These are phyloP conservation scores for Orchesella cincta DNA, from an alignment of 1,140 invertebrate species.

Conservation along the genomic window DNA sequence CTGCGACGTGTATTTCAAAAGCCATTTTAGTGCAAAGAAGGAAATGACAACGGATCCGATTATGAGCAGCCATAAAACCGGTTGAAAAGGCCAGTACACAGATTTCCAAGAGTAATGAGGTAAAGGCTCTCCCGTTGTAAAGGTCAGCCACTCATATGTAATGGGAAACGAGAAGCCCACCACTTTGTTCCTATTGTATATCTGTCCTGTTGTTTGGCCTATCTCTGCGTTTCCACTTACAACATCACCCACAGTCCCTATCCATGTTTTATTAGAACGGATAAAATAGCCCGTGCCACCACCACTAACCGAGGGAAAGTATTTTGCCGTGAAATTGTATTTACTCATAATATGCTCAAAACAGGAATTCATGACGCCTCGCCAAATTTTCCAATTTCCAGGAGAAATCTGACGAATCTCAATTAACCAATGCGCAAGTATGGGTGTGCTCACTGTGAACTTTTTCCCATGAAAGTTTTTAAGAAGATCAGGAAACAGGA, in stretches of 20 bases:
- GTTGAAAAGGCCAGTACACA: slow-evolving; percentile 34
- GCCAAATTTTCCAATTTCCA: neutral
- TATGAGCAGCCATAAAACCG: neutral
- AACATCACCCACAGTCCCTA: neutral
- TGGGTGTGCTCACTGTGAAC: slow-evolving; percentile 1
- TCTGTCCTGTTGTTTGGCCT: slow-evolving; percentile 9
- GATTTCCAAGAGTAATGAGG: slow-evolving; percentile 38
- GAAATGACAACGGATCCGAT: neutral
- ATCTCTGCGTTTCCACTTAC: neutral
- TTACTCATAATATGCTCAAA: slow-evolving; percentile 5
- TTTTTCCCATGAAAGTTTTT: slow-evolving; percentile 5
- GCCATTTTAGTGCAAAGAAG: neutral
- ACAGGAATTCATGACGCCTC: neutral
- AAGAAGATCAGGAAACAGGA: slow-evolving; percentile 14
- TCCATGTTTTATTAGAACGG: slow-evolving; percentile 40
- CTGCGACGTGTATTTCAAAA: neutral
- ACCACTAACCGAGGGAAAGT: slow-evolving; percentile 39
- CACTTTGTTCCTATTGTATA: slow-evolving; percentile 9
- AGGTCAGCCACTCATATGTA: slow-evolving; percentile 4
- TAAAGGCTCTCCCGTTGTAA: slow-evolving; percentile 39
- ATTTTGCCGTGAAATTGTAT: slow-evolving; percentile 38
- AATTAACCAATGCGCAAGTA: slow-evolving; percentile 4
- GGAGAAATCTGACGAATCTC: neutral
- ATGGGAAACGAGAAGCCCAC: slow-evolving; percentile 39
- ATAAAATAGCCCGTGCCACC: slow-evolving; percentile 36